A percentile compares a stretch with the other conserved stretches of the same genome.
Evolutionary conservation across 2,797 vertebrate genomes (phyloP).

Genomic region (Parambassis ranga): DNA sequence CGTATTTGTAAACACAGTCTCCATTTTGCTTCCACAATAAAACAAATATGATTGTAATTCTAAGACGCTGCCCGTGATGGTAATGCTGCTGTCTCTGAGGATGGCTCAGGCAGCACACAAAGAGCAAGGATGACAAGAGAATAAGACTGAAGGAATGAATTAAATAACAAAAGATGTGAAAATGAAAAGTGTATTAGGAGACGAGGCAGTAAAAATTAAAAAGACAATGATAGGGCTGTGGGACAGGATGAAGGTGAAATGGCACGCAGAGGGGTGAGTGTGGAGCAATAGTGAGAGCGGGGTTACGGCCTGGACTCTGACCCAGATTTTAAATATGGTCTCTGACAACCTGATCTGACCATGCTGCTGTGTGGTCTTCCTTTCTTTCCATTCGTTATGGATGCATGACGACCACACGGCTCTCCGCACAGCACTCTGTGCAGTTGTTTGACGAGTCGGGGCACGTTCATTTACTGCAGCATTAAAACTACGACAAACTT

Average conservation of each 20-base stretch:
- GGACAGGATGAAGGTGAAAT: slow-evolving; percentile 29
- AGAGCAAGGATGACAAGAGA: background rate
- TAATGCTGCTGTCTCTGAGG: slow-evolving; percentile 16
- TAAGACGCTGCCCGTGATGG: background rate
- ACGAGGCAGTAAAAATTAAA: slow-evolving; percentile 11
- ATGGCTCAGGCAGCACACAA: slow-evolving; percentile 1
- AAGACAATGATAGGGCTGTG: background rate
- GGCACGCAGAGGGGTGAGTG: slow-evolving; percentile 17
- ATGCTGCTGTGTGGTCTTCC: slow-evolving; percentile 62
- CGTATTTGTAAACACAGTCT: background rate
- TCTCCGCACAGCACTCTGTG: slow-evolving; percentile 10
- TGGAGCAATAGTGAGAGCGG: slow-evolving; percentile 11
- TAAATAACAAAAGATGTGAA: slow-evolving; percentile 13
- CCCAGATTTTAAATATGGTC: slow-evolving; percentile 71
- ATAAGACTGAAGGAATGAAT: background rate
- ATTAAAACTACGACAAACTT: slow-evolving; percentile 29
- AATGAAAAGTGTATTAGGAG: slow-evolving; percentile 11
- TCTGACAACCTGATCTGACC: slow-evolving; percentile 69
- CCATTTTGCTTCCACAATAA: background rate
- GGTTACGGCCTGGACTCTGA: slow-evolving; percentile 62
- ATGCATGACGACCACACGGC: slow-evolving; percentile 29
- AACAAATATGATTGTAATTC: slow-evolving; percentile 1
- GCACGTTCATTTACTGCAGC: slow-evolving; percentile 42
- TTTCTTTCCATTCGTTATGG: slow-evolving; percentile 51
- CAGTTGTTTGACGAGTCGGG: slow-evolving; percentile 23